These are phyloP conservation scores for Rhinatrema bivittatum DNA, from an alignment of 2,797 vertebrate genomes.

Conservation along the genomic window DNA sequence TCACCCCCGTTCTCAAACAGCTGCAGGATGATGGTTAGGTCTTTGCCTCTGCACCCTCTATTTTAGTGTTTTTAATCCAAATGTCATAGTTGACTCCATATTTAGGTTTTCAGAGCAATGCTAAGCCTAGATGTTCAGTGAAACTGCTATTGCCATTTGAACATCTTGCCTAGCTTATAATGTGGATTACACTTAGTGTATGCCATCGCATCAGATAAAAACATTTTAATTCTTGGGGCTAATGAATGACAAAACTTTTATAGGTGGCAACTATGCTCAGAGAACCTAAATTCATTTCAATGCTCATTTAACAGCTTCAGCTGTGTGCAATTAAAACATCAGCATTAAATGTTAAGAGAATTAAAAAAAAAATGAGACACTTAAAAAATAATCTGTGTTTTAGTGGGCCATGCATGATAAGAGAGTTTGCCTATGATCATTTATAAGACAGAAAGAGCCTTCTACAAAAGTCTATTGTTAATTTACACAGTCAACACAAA, in stretches of 20 bases:
- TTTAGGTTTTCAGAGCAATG: no score
- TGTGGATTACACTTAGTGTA: slow-evolving; percentile 3
- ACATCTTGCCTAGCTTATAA: slow-evolving; percentile 19
- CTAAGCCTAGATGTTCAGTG: no score
- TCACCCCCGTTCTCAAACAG: no score
- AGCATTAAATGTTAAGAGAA: slow-evolving; percentile 76
- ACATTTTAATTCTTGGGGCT: slow-evolving; percentile 25
- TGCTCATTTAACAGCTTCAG: slow-evolving; percentile 79
- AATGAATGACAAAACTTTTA: slow-evolving; percentile 51
- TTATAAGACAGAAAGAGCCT: slow-evolving; percentile 27
- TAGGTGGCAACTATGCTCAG: slow-evolving; percentile 49
- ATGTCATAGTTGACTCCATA: no score
- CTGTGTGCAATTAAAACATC: slow-evolving; percentile 89
- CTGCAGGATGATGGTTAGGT: no score
- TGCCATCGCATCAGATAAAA: slow-evolving; percentile 11
- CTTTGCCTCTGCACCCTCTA: no score
- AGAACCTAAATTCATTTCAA: slow-evolving; percentile 59
- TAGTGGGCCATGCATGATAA: slow-evolving; percentile 66
- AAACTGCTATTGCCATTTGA: slow-evolving; percentile 11
- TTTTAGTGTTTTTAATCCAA: no score
- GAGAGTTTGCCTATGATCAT: slow-evolving; percentile 53
- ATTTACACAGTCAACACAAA: slow-evolving; percentile 14
- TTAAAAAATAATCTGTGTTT: slow-evolving; percentile 86
- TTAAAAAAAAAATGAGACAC: slow-evolving; percentile 94
- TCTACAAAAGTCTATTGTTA: slow-evolving; percentile 16